Evolutionary conservation across 2,888 invertebrate genomes (phyloP).

Genomic region (Synanthedon myopaeformis): DNA sequence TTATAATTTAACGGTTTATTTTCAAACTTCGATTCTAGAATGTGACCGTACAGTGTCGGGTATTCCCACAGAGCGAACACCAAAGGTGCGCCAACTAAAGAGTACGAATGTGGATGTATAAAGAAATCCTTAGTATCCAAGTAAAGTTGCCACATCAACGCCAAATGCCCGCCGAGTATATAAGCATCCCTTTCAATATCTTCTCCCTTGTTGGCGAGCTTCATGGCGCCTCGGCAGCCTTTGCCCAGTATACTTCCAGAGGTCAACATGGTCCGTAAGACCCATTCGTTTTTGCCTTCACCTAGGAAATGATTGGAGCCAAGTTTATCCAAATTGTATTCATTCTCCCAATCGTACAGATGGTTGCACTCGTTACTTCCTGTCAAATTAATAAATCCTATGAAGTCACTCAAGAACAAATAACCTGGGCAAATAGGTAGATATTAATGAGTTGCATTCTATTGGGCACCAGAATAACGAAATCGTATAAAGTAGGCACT

Average conservation of each 20-base stretch:
- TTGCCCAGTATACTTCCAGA: conserved; percentile 56
- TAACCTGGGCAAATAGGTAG: too few species aligned
- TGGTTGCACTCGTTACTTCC: conserved; percentile 22
- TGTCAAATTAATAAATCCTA: conserved; percentile 11
- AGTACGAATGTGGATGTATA: conserved; percentile 50
- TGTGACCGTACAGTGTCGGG: conserved; percentile 44
- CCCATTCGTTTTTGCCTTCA: conserved; percentile 53
- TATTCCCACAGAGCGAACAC: conserved; percentile 55
- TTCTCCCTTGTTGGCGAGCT: conserved; percentile 32
- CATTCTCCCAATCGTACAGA: conserved; percentile 49
- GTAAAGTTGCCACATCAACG: conserved; percentile 55
- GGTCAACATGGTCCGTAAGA: conserved; percentile 45
- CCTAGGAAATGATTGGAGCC: conserved; percentile 52
- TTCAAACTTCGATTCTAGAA: conserved; percentile 38
- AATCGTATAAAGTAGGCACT: too few species aligned
- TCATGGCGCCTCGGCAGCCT: conserved; percentile 58
- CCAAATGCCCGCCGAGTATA: conserved; percentile 50
- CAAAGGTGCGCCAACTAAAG: conserved; percentile 49
- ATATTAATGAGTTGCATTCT: too few species aligned
- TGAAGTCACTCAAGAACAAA: too few species aligned
- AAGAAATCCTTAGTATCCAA: conserved; percentile 57
- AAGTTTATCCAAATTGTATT: conserved; percentile 41
- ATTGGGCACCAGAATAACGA: too few species aligned
- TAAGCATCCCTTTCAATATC: conserved; percentile 46
- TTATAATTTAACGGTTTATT: conserved; percentile 38